Evolutionary conservation across 2,797 vertebrate species (phyloP).

Genomic region (Microctenopoma steveboyesi): DNA sequence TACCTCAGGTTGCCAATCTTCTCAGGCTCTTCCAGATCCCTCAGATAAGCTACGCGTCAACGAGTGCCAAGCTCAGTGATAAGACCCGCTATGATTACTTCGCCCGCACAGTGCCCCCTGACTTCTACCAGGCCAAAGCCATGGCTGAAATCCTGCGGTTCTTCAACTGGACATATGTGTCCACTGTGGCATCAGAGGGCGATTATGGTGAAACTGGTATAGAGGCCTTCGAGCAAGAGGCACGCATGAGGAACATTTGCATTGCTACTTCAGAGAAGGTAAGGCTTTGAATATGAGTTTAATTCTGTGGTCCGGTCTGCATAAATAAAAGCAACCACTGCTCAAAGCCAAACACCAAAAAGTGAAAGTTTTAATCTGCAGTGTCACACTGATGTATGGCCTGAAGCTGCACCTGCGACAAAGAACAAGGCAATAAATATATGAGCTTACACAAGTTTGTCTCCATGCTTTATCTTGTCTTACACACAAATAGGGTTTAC

Average conservation of each 20-base stretch:
- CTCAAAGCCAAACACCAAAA: constrained; percentile 31
- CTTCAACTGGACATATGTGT: constrained; percentile 99
- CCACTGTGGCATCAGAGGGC: constrained; percentile 95
- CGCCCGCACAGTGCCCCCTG: constrained; percentile 95
- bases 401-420: constrained; percentile 35
- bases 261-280: constrained; percentile 96
- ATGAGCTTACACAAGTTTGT: constrained; percentile 54
- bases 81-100: constrained; percentile 98
- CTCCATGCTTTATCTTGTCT: constrained; percentile 58
- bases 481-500: constrained; percentile 61
- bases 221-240: constrained; percentile 97
- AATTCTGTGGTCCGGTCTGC: background rate
- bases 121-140: constrained; percentile 99
- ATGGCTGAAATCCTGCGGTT: constrained; percentile 97
- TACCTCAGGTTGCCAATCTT: constrained; percentile 93
- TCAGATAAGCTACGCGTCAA: constrained; percentile 98
- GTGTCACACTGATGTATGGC: constrained; percentile 51
- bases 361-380: constrained; percentile 39
- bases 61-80: constrained; percentile 97
- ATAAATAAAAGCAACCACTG: constrained; percentile 10
- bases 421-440: constrained; percentile 38
- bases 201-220: constrained; percentile 98
- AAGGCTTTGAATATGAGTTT: constrained; percentile 9
- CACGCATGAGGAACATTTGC: constrained; percentile 95
- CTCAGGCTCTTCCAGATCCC: constrained; percentile 98